A percentile compares a stretch with the other conserved stretches of the same genome.
These are phyloP conservation scores for Lacanobia oleracea DNA, from an alignment of 2,888 invertebrate genomes.

Conservation along the genomic window DNA sequence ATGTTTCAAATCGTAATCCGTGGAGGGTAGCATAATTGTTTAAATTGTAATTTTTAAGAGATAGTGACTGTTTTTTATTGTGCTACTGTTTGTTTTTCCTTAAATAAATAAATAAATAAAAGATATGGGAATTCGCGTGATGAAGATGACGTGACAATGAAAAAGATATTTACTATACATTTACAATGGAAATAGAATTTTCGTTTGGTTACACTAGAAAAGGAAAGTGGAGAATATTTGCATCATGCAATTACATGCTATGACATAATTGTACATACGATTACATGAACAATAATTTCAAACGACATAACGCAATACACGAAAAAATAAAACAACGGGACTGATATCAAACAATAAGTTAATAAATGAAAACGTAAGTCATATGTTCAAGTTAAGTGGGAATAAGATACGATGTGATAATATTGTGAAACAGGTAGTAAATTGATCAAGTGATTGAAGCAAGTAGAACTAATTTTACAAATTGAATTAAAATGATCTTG, in stretches of 20 bases:
- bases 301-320: not conserved
- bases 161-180: too few species aligned
- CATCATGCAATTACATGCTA: not conserved
- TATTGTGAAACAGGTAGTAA: not conserved
- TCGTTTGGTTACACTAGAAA: too few species aligned
- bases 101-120: too few species aligned
- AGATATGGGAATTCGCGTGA: not conserved
- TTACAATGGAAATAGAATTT: too few species aligned
- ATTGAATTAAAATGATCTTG: too few species aligned
- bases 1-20: too few species aligned
- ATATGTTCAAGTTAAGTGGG: not conserved
- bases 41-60: too few species aligned
- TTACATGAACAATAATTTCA: not conserved
- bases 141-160: too few species aligned
- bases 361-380: constrained; percentile 5
- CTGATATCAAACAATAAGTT: constrained; percentile 15
- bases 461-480: not conserved
- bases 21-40: too few species aligned
- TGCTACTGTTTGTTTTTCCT: too few species aligned
- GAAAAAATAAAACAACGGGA: constrained; percentile 3
- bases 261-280: not conserved
- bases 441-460: not conserved
- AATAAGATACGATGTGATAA: not conserved
- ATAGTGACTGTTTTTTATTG: too few species aligned
- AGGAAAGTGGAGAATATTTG: too few species aligned